Percentiles rank a stretch among this genome's conserved stretches.
phyloP scores from a whole-genome alignment of 2,888 invertebrate species.

The Cancer borealis region DNA sequence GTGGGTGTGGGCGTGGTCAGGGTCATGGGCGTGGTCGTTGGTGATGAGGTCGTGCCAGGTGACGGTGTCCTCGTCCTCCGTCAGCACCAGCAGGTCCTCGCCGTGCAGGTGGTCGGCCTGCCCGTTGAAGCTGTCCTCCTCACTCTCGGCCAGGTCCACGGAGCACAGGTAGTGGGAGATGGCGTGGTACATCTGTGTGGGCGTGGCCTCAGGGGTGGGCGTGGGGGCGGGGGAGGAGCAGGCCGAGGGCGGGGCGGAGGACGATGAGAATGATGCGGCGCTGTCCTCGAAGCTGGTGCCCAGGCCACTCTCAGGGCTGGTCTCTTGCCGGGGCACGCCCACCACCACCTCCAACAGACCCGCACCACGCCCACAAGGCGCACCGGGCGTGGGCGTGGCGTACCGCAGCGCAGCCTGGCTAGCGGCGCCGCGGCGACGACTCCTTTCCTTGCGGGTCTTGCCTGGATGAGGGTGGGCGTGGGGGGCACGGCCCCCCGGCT shows the following conservation, averaged over 20 bases:
- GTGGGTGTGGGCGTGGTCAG: neutral
- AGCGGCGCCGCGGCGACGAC: neutral
- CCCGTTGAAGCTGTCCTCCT: slow-evolving; percentile 66
- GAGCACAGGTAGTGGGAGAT: slow-evolving; percentile 60
- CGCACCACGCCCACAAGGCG: neutral
- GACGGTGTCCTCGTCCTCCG: slow-evolving; percentile 62
- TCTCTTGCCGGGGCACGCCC: neutral
- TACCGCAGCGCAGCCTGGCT: neutral
- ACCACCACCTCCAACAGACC: neutral
- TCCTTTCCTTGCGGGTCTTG: neutral
- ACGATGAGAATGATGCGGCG: neutral
- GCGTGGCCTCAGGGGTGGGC: neutral
- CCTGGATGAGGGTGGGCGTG: neutral
- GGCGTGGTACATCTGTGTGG: slow-evolving; percentile 56
- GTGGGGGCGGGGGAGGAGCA: neutral
- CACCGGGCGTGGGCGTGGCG: neutral
- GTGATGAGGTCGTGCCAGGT: slow-evolving; percentile 62
- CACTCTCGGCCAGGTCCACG: slow-evolving; percentile 63
- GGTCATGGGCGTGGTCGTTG: neutral
- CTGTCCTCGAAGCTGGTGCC: slow-evolving; percentile 68
- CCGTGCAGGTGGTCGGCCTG: slow-evolving; percentile 61
- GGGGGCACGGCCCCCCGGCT: neutral
- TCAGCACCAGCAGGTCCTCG: slow-evolving; percentile 60
- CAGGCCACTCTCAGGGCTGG: slow-evolving; percentile 60
- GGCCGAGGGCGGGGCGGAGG: neutral